Percentiles rank a stretch among this genome's conserved stretches.
These are phyloP conservation scores for Ectemnius lituratus DNA, from an alignment of 2,888 invertebrate species.

Conservation along the genomic window DNA sequence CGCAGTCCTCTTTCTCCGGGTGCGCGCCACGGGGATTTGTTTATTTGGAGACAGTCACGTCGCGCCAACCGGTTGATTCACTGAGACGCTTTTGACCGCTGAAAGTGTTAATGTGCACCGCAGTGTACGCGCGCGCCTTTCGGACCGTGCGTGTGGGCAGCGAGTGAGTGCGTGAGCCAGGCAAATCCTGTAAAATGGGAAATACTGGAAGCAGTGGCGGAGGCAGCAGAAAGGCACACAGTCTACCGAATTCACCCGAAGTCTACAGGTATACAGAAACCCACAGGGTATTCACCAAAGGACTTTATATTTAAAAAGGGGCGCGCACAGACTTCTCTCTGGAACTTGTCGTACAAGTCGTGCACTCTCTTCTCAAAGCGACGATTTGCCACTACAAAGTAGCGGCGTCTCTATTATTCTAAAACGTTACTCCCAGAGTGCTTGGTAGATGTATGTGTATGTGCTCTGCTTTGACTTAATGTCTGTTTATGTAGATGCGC, in stretches of 20 bases:
- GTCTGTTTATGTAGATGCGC: no score
- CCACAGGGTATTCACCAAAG: no score
- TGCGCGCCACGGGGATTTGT: slow-evolving; percentile 27
- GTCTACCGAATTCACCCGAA: slow-evolving; percentile 89
- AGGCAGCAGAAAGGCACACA: slow-evolving; percentile 82
- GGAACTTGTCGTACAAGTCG: not conserved
- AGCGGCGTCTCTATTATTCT: no score
- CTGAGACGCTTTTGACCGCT: slow-evolving; percentile 48
- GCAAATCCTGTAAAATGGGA: slow-evolving; percentile 63
- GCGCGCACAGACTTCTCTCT: no score
- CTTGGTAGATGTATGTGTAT: no score
- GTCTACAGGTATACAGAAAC: slow-evolving; percentile 82
- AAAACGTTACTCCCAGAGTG: no score
- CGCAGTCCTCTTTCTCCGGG: no score
- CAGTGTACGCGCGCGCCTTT: slow-evolving; percentile 23
- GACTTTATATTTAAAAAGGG: no score
- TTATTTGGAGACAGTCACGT: slow-evolving; percentile 40
- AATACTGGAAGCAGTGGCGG: slow-evolving; percentile 77
- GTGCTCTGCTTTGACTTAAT: no score
- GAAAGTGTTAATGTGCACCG: slow-evolving; percentile 39
- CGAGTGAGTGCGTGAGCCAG: not conserved
- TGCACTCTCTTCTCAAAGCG: no score
- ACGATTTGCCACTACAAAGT: no score
- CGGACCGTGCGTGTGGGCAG: slow-evolving; percentile 11
- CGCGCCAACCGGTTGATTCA: slow-evolving; percentile 52